Base-by-base conservation (phyloP, 2,113 vertebrate genomes). In the Theristicus caerulescens region DNA sequence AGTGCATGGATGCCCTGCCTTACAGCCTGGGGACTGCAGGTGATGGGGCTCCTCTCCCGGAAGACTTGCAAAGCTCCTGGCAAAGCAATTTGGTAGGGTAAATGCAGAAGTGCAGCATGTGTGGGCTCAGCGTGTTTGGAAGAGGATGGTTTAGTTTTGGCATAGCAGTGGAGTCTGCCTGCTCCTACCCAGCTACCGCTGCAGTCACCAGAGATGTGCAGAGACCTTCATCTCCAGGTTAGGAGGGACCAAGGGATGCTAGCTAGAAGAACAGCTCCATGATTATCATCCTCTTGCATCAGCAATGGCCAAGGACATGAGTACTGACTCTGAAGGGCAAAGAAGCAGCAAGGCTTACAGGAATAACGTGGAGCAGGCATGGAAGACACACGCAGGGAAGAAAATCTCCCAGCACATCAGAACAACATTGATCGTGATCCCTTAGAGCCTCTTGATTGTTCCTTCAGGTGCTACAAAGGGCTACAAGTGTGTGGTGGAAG, bases 321-420 rank as follows among this genome's bases (percentile, higher is more conserved):
- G 25, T 42, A 22, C 7, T 32, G 51, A 13, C 58, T 55, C 46
- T 5, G 12, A 61, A 62, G 29, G 21, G 73, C 29, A 34, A 69
- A 70, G 34, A 1, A 62, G 32, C 29, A 42, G 21, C 34, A 57
- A 24, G 14, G 40, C 87, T 67, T 73, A n/a, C 5, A 16, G 54
- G 55, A 69, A 31, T 51, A 46, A 62, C 0, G 1, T 27, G 57
- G 18, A 71, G 15, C 13, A 25, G 21, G 29, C 0, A 1, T 34
- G 31, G 49, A 87, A 86, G 22, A 16, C 10, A 16, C 10, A 11
- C 3, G 3, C 6, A 42, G 54, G 47, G 81, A 44, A 79, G 54
- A 61, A 91, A 72, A 78, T 44, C 26, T 44, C 31, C 31, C 11
- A 42, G 51, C 13, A 4, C 11, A 15, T 42, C 58, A 29, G 59